Conservation (phyloP, 1,140 invertebrate genomes). For the Drosophila nebulosa region DNA sequence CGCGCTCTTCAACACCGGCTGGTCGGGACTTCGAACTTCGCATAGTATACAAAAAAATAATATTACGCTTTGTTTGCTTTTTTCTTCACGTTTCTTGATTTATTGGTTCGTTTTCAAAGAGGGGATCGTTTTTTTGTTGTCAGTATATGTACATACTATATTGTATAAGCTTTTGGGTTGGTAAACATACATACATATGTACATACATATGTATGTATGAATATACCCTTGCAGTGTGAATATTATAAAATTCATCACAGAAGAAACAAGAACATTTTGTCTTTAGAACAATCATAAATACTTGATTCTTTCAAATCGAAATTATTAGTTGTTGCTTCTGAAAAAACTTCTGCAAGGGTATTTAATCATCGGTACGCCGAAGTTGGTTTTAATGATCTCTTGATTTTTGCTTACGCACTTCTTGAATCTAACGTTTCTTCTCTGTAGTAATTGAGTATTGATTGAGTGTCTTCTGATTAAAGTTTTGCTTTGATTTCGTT, state of each 20-base stretch:
- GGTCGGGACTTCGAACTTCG: conserved; percentile 21
- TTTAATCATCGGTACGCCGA: neutral
- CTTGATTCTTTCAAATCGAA: no score
- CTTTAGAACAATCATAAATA: no score
- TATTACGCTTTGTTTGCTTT: conserved; percentile 47
- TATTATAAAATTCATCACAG: neutral
- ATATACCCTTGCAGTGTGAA: neutral
- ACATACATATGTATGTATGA: no score
- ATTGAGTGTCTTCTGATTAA: conserved; percentile 11
- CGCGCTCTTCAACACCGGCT: conserved; percentile 23
- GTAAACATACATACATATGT: no score
- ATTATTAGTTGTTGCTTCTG: no score
- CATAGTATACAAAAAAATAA: conserved; percentile 19
- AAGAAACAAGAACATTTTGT: no score
- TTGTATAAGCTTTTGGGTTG: neutral
- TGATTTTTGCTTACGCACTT: conserved; percentile 62
- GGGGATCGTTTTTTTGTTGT: neutral
- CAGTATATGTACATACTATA: neutral
- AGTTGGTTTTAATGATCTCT: neutral
- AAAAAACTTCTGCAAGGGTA: neutral
- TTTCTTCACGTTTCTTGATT: conserved; percentile 38
- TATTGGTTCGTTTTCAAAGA: conserved; percentile 30
- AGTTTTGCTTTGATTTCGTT: conserved; percentile 18
- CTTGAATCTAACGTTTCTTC: conserved; percentile 24
- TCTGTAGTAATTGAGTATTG: conserved; percentile 10